Evolutionary conservation across 2,113 vertebrate species (phyloP).

Genomic region (Procavia capensis): DNA sequence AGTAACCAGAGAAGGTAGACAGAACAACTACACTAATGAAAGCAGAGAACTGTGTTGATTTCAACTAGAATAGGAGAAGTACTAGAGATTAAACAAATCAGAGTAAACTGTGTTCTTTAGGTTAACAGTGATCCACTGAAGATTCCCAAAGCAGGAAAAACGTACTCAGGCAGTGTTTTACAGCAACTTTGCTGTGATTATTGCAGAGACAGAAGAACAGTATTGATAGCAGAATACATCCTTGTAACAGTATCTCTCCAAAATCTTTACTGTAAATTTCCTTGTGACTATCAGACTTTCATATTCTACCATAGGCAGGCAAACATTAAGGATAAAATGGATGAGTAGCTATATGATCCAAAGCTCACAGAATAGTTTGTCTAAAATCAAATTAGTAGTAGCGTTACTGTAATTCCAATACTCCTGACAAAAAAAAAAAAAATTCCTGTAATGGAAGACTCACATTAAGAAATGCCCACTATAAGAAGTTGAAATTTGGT

Average conservation of each 20-base stretch:
- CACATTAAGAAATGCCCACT: not conserved
- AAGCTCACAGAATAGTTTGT: slow-evolving; percentile 11
- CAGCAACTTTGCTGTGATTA: slow-evolving; percentile 20
- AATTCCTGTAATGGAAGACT: not conserved
- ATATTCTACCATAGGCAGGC: slow-evolving; percentile 14
- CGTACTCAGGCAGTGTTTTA: not conserved
- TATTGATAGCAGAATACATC: not conserved
- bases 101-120: slow-evolving; percentile 17
- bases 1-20: not conserved
- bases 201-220: not conserved
- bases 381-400: not conserved
- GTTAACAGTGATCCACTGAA: not conserved
- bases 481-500: not conserved
- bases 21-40: not conserved
- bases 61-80: not conserved
- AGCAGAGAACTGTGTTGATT: not conserved
- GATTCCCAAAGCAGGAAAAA: not conserved
- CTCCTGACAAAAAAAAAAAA: not conserved
- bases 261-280: slow-evolving; percentile 31
- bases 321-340: not conserved
- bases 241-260: slow-evolving; percentile 54
- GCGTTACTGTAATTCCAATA: slow-evolving; percentile 5
- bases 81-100: not conserved
- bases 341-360: slow-evolving; percentile 2
- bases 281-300: slow-evolving; percentile 37